These are phyloP conservation scores for Lagocephalus sceleratus DNA, from an alignment of 2,797 vertebrate genomes.

Conservation along the genomic window DNA sequence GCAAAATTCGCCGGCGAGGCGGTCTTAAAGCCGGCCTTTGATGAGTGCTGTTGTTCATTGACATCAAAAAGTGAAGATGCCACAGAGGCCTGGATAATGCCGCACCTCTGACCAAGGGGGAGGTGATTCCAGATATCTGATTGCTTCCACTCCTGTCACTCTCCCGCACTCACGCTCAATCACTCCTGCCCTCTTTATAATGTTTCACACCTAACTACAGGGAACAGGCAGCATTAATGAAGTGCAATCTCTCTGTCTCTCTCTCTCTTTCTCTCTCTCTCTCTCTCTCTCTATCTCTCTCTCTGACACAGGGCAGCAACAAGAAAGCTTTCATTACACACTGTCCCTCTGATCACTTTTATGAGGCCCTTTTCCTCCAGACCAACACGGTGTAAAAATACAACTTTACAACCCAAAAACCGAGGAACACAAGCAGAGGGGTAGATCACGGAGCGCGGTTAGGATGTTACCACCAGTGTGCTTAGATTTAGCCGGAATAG, in stretches of 20 bases:
- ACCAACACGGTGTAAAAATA: constrained; percentile 30
- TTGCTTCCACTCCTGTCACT: constrained; percentile 18
- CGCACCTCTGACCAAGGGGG: constrained; percentile 22
- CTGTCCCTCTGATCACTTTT: constrained; percentile 37
- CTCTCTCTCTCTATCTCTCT: constrained; percentile 23
- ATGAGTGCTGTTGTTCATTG: too few relatives aligned
- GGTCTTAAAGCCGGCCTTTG: background rate
- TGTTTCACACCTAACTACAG: constrained; percentile 35
- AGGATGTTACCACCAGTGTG: too few relatives aligned
- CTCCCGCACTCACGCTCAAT: constrained; percentile 2
- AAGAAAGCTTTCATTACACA: constrained; percentile 18
- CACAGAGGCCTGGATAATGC: constrained; percentile 6
- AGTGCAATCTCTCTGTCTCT: constrained; percentile 20
- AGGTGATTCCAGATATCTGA: constrained; percentile 22
- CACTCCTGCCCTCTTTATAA: constrained; percentile 37
- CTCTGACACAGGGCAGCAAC: constrained; percentile 24
- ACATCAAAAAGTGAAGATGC: constrained; percentile 18
- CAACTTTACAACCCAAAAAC: constrained; percentile 39
- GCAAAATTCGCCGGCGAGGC: constrained; percentile 24
- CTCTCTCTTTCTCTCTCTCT: constrained; percentile 12
- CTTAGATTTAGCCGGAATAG: too few relatives aligned
- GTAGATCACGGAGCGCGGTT: too few relatives aligned
- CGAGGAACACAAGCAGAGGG: constrained; percentile 13
- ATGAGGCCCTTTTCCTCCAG: constrained; percentile 35
- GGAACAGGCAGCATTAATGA: constrained; percentile 57